Percentiles rank a stretch among this genome's conserved stretches.
Conservation (phyloP, 2,113 vertebrate genomes). For the Columbina picui region DNA sequence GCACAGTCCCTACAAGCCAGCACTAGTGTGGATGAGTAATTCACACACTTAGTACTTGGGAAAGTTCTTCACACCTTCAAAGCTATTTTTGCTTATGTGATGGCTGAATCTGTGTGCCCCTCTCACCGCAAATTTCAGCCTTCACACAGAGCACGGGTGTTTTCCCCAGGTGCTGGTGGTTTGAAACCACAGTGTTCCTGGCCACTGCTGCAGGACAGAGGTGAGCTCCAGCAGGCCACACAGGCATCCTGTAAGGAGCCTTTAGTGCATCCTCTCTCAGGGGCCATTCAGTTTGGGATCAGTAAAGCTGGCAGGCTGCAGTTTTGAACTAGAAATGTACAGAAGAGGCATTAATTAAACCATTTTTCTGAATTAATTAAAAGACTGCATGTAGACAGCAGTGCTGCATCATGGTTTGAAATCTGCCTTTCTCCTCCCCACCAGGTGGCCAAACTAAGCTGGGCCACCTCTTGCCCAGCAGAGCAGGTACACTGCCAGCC, state of each 20-base stretch:
- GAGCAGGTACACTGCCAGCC: not conserved
- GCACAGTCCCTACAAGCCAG: not conserved
- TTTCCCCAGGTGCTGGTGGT: not conserved
- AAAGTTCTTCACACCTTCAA: not conserved
- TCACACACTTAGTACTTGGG: not conserved
- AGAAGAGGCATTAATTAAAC: slow-evolving; percentile 44
- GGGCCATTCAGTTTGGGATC: not conserved
- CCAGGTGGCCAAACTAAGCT: too few relatives aligned
- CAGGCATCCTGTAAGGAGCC: not conserved
- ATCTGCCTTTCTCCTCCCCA: not conserved
- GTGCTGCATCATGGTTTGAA: not conserved
- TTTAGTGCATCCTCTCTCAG: fast-evolving
- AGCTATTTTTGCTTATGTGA: not conserved
- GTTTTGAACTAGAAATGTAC: slow-evolving; percentile 4
- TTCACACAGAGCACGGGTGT: not conserved
- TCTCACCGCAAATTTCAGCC: not conserved
- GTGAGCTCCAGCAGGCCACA: not conserved
- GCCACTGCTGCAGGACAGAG: not conserved
- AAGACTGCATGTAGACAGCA: not conserved
- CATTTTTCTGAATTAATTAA: slow-evolving; percentile 48
- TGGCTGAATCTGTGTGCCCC: not conserved
- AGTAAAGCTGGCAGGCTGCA: not conserved
- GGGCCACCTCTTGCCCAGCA: not conserved
- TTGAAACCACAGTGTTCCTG: not conserved
- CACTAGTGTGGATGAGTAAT: not conserved